A percentile compares a stretch with the other conserved stretches of the same genome.
These are phyloP conservation scores for Trichogramma evanescens DNA, from an alignment of 2,888 invertebrate species.

Conservation along the genomic window DNA sequence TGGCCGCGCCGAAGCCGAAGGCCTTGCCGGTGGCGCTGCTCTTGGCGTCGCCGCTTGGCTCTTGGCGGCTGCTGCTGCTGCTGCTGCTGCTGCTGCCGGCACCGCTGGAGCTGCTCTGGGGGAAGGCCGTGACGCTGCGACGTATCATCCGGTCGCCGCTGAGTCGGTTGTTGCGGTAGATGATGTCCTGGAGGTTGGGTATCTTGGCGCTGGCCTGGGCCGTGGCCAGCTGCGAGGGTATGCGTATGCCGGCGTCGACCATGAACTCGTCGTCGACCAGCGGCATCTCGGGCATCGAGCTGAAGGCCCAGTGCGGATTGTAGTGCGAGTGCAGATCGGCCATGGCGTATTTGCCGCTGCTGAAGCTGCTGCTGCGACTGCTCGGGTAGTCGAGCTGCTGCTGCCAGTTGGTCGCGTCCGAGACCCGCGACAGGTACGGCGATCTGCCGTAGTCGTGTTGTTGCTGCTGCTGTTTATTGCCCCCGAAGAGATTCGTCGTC, in stretches of 20 bases:
- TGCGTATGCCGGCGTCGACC: constrained; percentile 44
- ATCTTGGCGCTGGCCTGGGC: constrained; percentile 39
- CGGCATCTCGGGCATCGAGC: constrained; percentile 43
- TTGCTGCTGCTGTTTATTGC: neutral
- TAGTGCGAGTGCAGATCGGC: constrained; percentile 31
- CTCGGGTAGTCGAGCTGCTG: constrained; percentile 25
- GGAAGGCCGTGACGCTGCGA: constrained; percentile 27
- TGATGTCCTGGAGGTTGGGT: constrained; percentile 38
- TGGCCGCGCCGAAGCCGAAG: constrained; percentile 1
- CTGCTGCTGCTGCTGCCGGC: constrained; percentile 26
- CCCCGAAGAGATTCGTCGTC: constrained; percentile 10
- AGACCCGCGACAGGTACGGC: constrained; percentile 31
- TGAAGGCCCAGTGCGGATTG: constrained; percentile 45
- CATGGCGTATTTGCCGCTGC: constrained; percentile 18
- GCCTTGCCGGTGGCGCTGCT: constrained; percentile 25
- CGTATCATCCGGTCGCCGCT: constrained; percentile 29
- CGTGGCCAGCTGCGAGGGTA: constrained; percentile 38
- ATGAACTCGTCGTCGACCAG: constrained; percentile 44
- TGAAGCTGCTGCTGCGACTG: constrained; percentile 23
- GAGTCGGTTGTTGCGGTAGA: constrained; percentile 31
- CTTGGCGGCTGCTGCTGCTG: constrained; percentile 27
- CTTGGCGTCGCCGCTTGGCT: constrained; percentile 25
- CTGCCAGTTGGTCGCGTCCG: constrained; percentile 32
- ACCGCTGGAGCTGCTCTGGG: constrained; percentile 6
- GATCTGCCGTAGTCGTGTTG: constrained; percentile 27